Conservation (phyloP, 2,113 vertebrate genomes). For the Arizona elegans region DNA sequence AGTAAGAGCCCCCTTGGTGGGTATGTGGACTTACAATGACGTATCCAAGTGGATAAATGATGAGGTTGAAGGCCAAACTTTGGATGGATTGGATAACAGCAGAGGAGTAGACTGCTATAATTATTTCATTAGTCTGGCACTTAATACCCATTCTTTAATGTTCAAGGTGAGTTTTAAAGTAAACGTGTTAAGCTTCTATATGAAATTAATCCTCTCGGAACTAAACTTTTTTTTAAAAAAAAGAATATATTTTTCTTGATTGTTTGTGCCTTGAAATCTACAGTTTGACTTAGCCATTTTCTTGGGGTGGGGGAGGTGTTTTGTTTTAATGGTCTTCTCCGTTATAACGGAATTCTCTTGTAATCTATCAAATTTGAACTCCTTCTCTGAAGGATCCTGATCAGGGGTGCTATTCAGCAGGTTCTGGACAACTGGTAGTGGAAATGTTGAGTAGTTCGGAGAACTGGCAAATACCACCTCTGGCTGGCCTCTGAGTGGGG, state of each 20-base stretch:
- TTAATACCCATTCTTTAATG: background rate
- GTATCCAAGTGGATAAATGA: conserved; percentile 43
- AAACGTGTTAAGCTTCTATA: background rate
- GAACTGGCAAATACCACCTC: too few species aligned
- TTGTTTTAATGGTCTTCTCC: background rate
- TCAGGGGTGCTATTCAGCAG: too few species aligned
- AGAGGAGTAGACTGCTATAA: conserved; percentile 11
- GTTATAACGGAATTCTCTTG: background rate
- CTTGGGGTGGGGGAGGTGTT: background rate
- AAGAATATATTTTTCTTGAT: background rate
- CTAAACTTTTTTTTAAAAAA: background rate
- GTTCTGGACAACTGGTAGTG: too few species aligned
- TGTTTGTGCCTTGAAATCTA: background rate
- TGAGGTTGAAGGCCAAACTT: conserved; percentile 37
- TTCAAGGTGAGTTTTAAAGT: conserved; percentile 21
- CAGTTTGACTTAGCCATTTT: background rate
- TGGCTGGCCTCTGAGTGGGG: too few species aligned
- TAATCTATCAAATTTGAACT: background rate
- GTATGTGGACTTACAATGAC: conserved; percentile 47
- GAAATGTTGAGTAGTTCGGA: too few species aligned
- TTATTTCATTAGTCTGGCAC: conserved; percentile 22
- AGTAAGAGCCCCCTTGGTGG: conserved; percentile 52
- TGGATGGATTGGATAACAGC: conserved; percentile 38
- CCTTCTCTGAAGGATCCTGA: background rate
- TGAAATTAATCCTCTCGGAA: background rate